phyloP scores from a whole-genome alignment of 2,888 invertebrate genomes.

The Andrena hattorfiana region DNA sequence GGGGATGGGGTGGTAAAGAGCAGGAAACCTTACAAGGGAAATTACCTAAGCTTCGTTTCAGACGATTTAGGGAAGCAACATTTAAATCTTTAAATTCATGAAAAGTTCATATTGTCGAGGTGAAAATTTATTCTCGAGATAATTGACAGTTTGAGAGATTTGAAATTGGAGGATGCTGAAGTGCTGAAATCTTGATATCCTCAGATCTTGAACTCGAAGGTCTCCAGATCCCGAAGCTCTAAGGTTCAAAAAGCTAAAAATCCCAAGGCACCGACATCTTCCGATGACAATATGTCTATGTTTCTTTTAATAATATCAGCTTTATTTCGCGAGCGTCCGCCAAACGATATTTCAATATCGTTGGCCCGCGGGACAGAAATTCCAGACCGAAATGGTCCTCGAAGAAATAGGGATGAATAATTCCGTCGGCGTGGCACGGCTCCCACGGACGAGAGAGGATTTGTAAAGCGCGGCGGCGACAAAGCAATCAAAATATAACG shows the following conservation, averaged over 20 bases:
- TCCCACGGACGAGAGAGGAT: conserved; percentile 18
- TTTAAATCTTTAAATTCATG: neutral
- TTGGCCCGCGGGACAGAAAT: neutral
- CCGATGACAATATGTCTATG: neutral
- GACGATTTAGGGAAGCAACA: neutral
- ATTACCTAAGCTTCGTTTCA: neutral
- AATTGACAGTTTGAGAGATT: conserved; percentile 1
- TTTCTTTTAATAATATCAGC: neutral
- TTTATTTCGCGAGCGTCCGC: neutral
- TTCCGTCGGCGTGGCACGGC: conserved; percentile 8
- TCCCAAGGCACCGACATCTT: neutral
- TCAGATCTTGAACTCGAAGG: too few relatives aligned
- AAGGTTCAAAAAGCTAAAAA: neutral
- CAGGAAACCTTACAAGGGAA: neutral
- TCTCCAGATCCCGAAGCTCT: too few relatives aligned
- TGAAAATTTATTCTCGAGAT: conserved; percentile 26
- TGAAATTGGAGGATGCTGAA: too few relatives aligned
- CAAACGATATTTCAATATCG: neutral
- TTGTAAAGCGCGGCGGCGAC: conserved; percentile 33
- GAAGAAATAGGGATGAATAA: conserved; percentile 27
- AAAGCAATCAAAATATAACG: conserved; percentile 53
- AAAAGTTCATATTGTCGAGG: conserved; percentile 1
- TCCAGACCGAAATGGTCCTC: neutral
- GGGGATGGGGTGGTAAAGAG: neutral
- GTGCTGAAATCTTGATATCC: too few relatives aligned